Evolutionary conservation across 2,888 invertebrate species (phyloP), one percentile per base, ranked within the genome.

Genomic region (Amphipyra tragopoginis): DNA sequence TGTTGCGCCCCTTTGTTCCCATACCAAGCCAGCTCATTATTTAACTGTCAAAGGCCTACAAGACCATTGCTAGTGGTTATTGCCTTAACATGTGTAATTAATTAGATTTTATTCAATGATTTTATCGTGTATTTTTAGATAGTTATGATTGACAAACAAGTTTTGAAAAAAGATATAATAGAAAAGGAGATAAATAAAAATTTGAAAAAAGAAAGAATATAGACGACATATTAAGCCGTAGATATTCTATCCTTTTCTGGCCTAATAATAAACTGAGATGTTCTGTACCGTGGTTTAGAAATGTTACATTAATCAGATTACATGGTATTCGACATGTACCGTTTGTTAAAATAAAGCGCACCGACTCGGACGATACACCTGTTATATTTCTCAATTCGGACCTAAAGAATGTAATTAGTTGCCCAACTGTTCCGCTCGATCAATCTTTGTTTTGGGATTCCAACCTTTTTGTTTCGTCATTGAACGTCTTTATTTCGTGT

Each of bases 1-100:
- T 69, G 75, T 77, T 62, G 61, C 63, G 68, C 61, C 72, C 76
- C 78, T 83, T 84, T 84, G 77, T 85, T 84, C 75, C 75, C 75
- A 76, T 79, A 67, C 49, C 65, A 57, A 69, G 71, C 57, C 52
- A 54, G 62, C 71, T 74, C 45, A 74, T 78, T 81, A 79, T 80
- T 80, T 59, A 56, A 65, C 58, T 50, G 61, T 70, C 60, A 75
- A 77, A 56, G 65, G 50, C 50, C 65, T 71, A 62, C 70, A 56
- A 76, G 72, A 55, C 60, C 69, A 72, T 75, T 68, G 63, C 65
- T 40, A 42, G 52, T 44, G 42, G 65, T 64, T 72, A 53, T 65
- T 53, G 40, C 50, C 10, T 56, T 36, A 70, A 53, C 51, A 33
- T 50, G 36, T 67, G 50, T 68, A 33, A 74, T 72, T 70, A 73